phyloP scores from a whole-genome alignment of 2,797 vertebrate genomes.

The Vultur gryphus region DNA sequence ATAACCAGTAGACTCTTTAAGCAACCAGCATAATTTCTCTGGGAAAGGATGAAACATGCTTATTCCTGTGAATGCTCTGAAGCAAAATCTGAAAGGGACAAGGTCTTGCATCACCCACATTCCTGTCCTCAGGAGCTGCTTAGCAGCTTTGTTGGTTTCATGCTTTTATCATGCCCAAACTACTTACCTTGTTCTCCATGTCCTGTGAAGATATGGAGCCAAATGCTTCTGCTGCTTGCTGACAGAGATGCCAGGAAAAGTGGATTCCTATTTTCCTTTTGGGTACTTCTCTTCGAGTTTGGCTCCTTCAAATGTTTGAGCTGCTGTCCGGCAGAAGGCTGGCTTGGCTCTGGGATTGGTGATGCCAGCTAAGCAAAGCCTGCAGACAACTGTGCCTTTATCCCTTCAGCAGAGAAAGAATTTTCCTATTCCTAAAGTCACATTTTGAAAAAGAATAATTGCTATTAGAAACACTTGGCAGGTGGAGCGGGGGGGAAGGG shows the following conservation, averaged over 20 bases:
- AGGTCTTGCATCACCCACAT: neutral
- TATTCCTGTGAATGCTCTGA: accelerated
- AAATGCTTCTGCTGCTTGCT: neutral
- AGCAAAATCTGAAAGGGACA: neutral
- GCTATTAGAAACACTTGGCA: neutral
- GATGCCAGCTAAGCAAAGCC: neutral
- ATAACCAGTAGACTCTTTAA: neutral
- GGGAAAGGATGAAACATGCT: neutral
- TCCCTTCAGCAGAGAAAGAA: neutral
- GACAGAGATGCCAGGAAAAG: neutral
- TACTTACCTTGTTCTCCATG: neutral
- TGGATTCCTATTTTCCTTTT: neutral
- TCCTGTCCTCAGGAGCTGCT: neutral
- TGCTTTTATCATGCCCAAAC: neutral
- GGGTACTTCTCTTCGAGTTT: neutral
- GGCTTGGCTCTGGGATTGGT: neutral
- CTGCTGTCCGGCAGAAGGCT: neutral
- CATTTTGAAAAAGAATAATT: neutral
- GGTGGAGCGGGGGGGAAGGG: neutral
- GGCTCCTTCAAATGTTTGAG: neutral
- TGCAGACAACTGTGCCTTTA: neutral
- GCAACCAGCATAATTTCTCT: neutral
- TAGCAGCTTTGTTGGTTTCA: neutral
- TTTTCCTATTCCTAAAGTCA: neutral
- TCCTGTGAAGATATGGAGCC: neutral